Percentiles rank a stretch among this genome's conserved stretches.
phyloP scores from a whole-genome alignment of 2,888 invertebrate genomes.

The Thyatira batis region DNA sequence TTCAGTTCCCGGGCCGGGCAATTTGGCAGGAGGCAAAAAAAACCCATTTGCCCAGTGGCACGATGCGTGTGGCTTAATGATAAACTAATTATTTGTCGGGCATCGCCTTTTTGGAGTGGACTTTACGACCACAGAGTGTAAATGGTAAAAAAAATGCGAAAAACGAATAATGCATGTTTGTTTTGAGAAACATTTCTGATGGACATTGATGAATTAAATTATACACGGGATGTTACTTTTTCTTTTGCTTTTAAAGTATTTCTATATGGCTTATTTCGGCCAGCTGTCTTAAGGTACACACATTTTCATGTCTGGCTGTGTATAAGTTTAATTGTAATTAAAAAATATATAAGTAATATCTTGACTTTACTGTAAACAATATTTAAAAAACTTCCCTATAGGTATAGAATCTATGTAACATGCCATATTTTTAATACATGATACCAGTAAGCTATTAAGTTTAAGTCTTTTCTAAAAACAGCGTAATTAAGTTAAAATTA shows the following conservation, averaged over 20 bases:
- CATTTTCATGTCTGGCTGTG: no score
- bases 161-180: slow-evolving; percentile 10
- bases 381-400: no score
- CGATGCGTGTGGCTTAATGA: slow-evolving; percentile 66
- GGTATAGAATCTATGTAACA: no score
- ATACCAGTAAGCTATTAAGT: no score
- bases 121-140: not conserved
- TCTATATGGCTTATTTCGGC: no score
- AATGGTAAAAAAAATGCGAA: slow-evolving; percentile 18
- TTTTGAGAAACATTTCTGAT: slow-evolving; percentile 7
- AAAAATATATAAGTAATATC: no score
- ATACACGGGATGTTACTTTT: not conserved
- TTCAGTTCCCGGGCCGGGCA: slow-evolving; percentile 47
- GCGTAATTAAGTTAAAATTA: no score
- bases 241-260: not conserved
- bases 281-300: not conserved
- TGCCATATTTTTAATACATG: no score
- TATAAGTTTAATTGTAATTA: no score
- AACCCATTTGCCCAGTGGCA: slow-evolving; percentile 58
- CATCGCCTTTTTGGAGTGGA: slow-evolving; percentile 26
- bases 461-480: no score
- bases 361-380: no score
- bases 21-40: slow-evolving; percentile 67
- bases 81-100: slow-evolving; percentile 65
- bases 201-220: slow-evolving; percentile 10